Evolutionary conservation across 2,113 vertebrate species (phyloP), one percentile per base, ranked within the genome.

Genomic region (Hippolais icterina): DNA sequence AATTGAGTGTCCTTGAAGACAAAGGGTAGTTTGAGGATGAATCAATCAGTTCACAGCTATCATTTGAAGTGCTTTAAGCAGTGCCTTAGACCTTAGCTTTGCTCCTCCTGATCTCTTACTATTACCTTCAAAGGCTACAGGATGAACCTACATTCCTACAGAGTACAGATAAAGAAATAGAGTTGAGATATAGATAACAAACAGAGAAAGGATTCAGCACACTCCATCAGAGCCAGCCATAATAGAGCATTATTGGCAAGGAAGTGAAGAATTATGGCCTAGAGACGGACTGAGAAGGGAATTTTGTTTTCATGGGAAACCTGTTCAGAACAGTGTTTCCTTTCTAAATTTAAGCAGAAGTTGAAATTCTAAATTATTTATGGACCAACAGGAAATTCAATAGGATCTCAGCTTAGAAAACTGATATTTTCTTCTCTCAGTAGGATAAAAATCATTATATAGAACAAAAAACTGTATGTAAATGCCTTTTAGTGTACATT

Each of bases 1-100:
- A 88, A 47, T 81, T 64, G 75, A 86, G 33, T 56, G 93, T 83
- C 93, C 92, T 92, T 97, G 94, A 92, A 94, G 88, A 87, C 75
- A 83, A 81, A 88, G 75, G 66, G 82, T 80, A 66, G 63, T 90
- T 76, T 63, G 41, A 80, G 68, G 79, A 71, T 86, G 85, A 90
- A 86, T 91, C 85, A 92, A 37, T 80, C 90, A 83, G 42, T 54
- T 88, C 56, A 59, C 0, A 88, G 64, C 72, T 81, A 44, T 78
- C 44, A 49, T 86, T 83, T 88, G 42, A 77, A 46, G 64, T 63
- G 41, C 60, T 56, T 6, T 47, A 47, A 78, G 76, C 37, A 39
- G 37, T 39, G 37, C 35, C 79, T 83, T 27, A 92, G 85, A 92
- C 85, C 76, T 92, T 63, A 86, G 54, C 25, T 86, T 74, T 90